These are phyloP conservation scores for Pygoscelis antarcticus DNA, from an alignment of 2,113 vertebrate genomes.

Conservation along the genomic window DNA sequence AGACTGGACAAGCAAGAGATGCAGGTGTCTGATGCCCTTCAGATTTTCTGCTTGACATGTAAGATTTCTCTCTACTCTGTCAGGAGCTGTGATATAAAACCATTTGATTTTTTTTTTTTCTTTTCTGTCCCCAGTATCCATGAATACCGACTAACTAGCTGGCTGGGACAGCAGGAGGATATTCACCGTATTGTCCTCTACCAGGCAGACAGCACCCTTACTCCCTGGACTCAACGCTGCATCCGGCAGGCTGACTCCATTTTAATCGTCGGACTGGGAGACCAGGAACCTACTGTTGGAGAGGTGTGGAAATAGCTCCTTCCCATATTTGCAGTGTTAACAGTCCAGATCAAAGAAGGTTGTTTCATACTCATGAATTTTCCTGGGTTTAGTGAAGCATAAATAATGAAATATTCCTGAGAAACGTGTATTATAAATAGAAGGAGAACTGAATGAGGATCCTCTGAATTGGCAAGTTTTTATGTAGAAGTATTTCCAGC, in stretches of 20 bases:
- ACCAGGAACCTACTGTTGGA: constrained; percentile 90
- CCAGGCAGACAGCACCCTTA: constrained; percentile 88
- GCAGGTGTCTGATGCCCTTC: neutral
- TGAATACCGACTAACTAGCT: constrained; percentile 91
- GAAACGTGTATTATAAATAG: neutral
- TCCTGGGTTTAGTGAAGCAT: neutral
- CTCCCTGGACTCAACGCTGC: constrained; percentile 94
- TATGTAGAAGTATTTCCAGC: neutral
- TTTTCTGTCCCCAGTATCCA: constrained; percentile 77
- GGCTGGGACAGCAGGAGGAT: constrained; percentile 96
- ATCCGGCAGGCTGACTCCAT: constrained; percentile 94
- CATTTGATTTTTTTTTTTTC: too few relatives aligned
- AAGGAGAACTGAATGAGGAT: neutral
- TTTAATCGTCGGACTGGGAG: constrained; percentile 91
- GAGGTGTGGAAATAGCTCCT: constrained; percentile 76
- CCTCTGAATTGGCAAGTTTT: neutral
- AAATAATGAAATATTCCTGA: neutral
- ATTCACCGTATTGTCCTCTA: constrained; percentile 94
- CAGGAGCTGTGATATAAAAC: neutral
- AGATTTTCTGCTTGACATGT: neutral
- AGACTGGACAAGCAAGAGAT: neutral
- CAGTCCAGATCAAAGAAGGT: neutral
- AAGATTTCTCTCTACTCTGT: neutral
- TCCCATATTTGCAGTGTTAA: neutral
- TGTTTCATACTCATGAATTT: neutral